Evolutionary conservation across 2,113 vertebrate genomes (phyloP).

Genomic region (Balaeniceps rex): DNA sequence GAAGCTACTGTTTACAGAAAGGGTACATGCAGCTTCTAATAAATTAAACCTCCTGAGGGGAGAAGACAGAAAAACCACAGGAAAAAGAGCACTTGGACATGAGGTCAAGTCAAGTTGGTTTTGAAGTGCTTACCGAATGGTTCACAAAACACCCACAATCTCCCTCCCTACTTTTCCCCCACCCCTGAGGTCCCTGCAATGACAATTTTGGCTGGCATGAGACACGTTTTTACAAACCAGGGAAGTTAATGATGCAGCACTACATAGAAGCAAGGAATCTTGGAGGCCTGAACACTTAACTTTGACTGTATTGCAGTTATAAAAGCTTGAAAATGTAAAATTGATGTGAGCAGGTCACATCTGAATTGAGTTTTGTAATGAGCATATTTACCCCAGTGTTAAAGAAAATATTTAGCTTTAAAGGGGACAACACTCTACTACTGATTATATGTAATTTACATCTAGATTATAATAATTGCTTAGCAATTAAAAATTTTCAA

Average conservation of each 20-base stretch:
- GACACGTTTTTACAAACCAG: not conserved
- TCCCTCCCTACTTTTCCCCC: not conserved
- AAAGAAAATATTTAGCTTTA: not conserved
- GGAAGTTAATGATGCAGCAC: not conserved
- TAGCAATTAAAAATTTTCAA: not conserved
- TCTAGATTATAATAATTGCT: not conserved
- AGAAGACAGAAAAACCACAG: not conserved
- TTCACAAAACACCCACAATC: not conserved
- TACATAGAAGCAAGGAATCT: not conserved
- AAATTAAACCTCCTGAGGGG: not conserved
- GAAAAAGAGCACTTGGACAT: not conserved
- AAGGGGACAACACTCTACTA: not conserved
- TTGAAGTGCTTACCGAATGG: not conserved
- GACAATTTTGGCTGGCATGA: not conserved
- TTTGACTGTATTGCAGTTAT: not conserved
- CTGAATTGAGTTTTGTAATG: not conserved
- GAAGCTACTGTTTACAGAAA: not conserved
- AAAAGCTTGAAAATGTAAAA: not conserved
- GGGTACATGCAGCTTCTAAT: not conserved
- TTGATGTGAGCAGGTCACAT: not conserved
- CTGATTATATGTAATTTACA: not conserved
- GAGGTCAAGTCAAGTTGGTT: not conserved
- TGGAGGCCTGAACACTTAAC: not conserved
- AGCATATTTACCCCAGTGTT: not conserved
- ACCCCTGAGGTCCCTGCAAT: not conserved